Percentiles rank a stretch among this genome's conserved stretches.
phyloP scores from a whole-genome alignment of 2,113 vertebrate genomes.

The Motacilla alba region DNA sequence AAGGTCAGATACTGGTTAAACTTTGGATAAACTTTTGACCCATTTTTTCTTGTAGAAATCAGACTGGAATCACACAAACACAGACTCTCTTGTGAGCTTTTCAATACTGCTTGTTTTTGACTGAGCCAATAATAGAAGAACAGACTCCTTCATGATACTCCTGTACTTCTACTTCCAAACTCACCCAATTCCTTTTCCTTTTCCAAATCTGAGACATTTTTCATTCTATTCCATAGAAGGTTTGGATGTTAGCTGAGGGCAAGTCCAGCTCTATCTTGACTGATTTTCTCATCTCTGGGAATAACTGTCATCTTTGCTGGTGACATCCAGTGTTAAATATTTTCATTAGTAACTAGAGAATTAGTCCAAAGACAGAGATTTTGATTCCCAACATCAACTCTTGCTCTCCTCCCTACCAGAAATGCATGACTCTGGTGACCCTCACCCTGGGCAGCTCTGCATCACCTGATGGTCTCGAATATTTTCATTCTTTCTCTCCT shows the following conservation, averaged over 20 bases:
- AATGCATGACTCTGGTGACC: background rate
- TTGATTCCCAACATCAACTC: background rate
- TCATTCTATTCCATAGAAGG: constrained; percentile 7
- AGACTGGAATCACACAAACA: constrained; percentile 36
- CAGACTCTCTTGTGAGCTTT: constrained; percentile 50
- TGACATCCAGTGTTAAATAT: background rate
- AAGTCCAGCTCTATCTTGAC: background rate
- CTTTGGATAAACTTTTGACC: constrained; percentile 58
- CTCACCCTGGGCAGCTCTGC: background rate
- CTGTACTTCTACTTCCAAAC: constrained; percentile 3
- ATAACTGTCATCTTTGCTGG: background rate
- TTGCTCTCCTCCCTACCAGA: background rate
- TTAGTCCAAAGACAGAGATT: background rate
- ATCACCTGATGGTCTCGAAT: background rate
- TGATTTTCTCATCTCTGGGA: background rate
- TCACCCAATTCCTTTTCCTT: background rate
- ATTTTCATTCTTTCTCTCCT: background rate
- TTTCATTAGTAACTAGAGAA: constrained; percentile 30
- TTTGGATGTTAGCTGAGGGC: background rate
- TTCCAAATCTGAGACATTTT: constrained; percentile 18
- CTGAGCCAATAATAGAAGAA: constrained; percentile 39
- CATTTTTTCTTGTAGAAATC: constrained; percentile 23
- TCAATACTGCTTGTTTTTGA: constrained; percentile 14
- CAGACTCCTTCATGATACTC: constrained; percentile 16
- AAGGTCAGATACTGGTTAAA: constrained; percentile 58